A percentile compares a stretch with the other conserved stretches of the same genome.
phyloP scores from a whole-genome alignment of 1,140 invertebrate species.

The Pemphigus obesinymphae region DNA sequence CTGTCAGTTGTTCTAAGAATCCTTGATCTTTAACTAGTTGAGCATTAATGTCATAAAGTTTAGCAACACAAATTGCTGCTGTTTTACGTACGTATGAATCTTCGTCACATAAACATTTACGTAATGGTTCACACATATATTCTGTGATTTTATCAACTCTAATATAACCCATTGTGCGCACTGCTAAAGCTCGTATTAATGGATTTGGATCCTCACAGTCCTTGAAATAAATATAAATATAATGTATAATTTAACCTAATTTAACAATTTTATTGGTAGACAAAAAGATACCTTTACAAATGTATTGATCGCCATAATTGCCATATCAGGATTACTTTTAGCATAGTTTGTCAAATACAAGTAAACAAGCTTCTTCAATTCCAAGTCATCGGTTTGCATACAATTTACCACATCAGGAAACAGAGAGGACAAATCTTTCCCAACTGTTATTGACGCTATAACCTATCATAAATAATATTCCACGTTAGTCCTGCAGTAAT shows the following conservation, averaged over 20 bases:
- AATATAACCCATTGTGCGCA: slow-evolving; percentile 99
- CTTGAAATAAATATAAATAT: slow-evolving; percentile 53
- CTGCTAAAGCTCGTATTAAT: slow-evolving; percentile 94
- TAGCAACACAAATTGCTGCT: slow-evolving; percentile 98
- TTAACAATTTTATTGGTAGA: neutral
- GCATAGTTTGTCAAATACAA: slow-evolving; percentile 99
- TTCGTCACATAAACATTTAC: slow-evolving; percentile 98
- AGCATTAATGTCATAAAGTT: slow-evolving; percentile 98
- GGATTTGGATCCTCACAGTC: slow-evolving; percentile 99
- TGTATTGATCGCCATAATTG: slow-evolving; percentile 99
- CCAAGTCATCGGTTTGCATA: slow-evolving; percentile 99
- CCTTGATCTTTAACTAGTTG: slow-evolving; percentile 97
- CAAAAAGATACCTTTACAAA: slow-evolving; percentile 87
- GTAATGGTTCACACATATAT: slow-evolving; percentile 95
- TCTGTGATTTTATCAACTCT: slow-evolving; percentile 99
- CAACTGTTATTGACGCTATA: slow-evolving; percentile 99
- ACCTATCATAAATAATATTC: slow-evolving; percentile 66
- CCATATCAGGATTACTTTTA: slow-evolving; percentile 99
- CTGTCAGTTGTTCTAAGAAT: slow-evolving; percentile 94
- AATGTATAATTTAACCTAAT: too few species aligned
- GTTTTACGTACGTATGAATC: slow-evolving; percentile 99
- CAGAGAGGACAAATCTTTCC: slow-evolving; percentile 89
- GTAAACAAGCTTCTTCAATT: slow-evolving; percentile 98
- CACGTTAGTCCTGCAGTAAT: neutral
- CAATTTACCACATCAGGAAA: slow-evolving; percentile 99